A percentile compares a stretch with the other conserved stretches of the same genome.
phyloP scores from a whole-genome alignment of 64 coral and sea anemone genomes.

The Catalaphyllia jardinei region DNA sequence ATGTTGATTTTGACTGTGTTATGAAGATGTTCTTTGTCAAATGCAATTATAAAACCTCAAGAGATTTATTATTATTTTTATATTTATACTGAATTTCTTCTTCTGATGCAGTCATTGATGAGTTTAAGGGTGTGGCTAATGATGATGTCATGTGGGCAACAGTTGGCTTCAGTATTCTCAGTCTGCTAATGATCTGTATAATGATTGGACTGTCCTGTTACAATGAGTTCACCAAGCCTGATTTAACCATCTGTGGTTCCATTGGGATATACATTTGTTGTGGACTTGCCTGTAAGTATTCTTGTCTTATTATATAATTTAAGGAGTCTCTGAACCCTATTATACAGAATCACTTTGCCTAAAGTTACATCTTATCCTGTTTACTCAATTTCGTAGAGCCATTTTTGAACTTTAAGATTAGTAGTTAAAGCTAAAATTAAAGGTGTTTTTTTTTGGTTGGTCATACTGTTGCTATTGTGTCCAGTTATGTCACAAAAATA shows the following conservation, averaged over 20 bases:
- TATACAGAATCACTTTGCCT: too few species aligned
- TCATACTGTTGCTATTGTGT: too few species aligned
- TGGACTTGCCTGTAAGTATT: constrained; percentile 82
- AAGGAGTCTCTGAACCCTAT: too few species aligned
- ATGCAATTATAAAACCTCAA: too few species aligned
- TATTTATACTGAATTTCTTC: constrained; percentile 1
- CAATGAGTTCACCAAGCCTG: constrained; percentile 83
- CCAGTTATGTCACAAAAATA: too few species aligned
- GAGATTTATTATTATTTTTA: neutral
- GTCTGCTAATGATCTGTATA: constrained; percentile 63
- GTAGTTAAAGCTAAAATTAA: too few species aligned
- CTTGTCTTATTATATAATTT: neutral
- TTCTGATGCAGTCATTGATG: constrained; percentile 67
- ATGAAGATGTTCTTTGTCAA: too few species aligned
- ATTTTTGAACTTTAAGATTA: too few species aligned
- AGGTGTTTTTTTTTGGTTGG: too few species aligned
- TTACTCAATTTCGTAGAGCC: too few species aligned
- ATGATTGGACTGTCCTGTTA: constrained; percentile 64
- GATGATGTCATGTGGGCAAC: constrained; percentile 87
- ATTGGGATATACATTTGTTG: constrained; percentile 70
- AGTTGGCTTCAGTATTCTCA: constrained; percentile 75
- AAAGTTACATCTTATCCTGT: too few species aligned
- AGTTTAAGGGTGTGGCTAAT: constrained; percentile 88
- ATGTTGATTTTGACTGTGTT: too few species aligned
- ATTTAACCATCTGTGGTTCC: constrained; percentile 64